Evolutionary conservation across 2,888 invertebrate genomes (phyloP).

Genomic region (Operophtera brumata): DNA sequence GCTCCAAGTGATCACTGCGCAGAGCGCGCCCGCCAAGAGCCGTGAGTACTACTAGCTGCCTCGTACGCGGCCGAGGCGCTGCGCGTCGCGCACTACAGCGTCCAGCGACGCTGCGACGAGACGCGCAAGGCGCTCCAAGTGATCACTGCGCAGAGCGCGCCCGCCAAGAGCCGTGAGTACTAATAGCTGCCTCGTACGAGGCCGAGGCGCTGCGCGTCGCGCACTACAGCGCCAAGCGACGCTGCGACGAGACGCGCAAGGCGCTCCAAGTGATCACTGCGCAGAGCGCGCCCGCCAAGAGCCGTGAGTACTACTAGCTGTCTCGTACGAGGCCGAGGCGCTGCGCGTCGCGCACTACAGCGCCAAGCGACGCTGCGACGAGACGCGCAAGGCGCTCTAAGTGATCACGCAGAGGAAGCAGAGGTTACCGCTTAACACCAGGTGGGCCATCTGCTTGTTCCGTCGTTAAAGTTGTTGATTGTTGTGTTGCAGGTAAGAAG

Average conservation of each 20-base stretch:
- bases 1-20: constrained; percentile 38
- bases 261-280: constrained; percentile 37
- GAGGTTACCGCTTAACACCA: no score
- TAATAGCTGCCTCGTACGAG: no score
- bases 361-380: constrained; percentile 42
- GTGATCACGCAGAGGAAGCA: no score
- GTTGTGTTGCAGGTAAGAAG: constrained; percentile 67
- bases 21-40: constrained; percentile 35
- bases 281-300: constrained; percentile 37
- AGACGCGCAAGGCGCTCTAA: no score
- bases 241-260: constrained; percentile 43
- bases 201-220: constrained; percentile 44
- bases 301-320: constrained; percentile 8
- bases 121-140: constrained; percentile 41
- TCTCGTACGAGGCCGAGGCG: constrained; percentile 43
- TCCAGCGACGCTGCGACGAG: constrained; percentile 42
- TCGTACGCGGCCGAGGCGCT: constrained; percentile 44
- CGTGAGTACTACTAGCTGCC: constrained; percentile 10
- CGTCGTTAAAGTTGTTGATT: no score
- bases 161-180: constrained; percentile 8
- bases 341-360: constrained; percentile 46
- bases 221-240: constrained; percentile 44
- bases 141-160: constrained; percentile 40
- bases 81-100: constrained; percentile 46
- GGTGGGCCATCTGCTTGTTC: no score